Percentiles rank a stretch among this genome's conserved stretches.
These are phyloP conservation scores for Pavo muticus DNA, from an alignment of 2,113 vertebrate genomes.

Conservation along the genomic window DNA sequence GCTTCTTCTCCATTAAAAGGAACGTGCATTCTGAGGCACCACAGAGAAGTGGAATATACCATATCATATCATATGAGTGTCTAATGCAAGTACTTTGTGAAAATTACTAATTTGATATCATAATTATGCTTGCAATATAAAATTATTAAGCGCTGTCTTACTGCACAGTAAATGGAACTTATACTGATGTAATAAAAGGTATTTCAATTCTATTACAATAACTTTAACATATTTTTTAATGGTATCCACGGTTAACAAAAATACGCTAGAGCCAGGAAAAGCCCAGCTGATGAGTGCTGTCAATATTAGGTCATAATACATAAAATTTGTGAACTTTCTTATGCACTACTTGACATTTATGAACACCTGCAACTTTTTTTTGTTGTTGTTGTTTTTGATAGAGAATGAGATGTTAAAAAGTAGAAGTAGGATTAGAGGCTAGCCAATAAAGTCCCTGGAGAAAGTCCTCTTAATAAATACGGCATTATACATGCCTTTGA, in stretches of 20 bases:
- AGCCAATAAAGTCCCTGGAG: slow-evolving; percentile 11
- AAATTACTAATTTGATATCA: slow-evolving; percentile 79
- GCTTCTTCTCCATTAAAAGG: slow-evolving; percentile 50
- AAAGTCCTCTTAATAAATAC: slow-evolving; percentile 20
- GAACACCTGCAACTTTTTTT: slow-evolving; percentile 35
- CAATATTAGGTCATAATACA: slow-evolving; percentile 27
- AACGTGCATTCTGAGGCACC: slow-evolving; percentile 60
- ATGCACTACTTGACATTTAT: not conserved
- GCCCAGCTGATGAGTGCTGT: not conserved
- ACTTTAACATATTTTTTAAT: slow-evolving; percentile 74
- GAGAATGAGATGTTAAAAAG: not conserved
- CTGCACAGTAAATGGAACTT: slow-evolving; percentile 73
- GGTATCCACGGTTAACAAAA: slow-evolving; percentile 63
- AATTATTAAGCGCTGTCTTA: slow-evolving; percentile 77
- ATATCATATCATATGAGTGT: slow-evolving; percentile 27
- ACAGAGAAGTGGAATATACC: slow-evolving; percentile 56
- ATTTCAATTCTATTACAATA: slow-evolving; percentile 76
- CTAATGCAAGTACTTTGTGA: slow-evolving; percentile 72
- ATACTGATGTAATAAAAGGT: slow-evolving; percentile 78
- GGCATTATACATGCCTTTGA: not conserved
- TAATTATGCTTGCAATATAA: slow-evolving; percentile 77
- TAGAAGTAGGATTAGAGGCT: not conserved
- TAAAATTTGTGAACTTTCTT: not conserved
- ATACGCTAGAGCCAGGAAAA: slow-evolving; percentile 24
- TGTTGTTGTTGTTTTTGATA: not conserved